Base-by-base conservation (phyloP, 64 coral and sea anemone genomes). In the Dendronephthya gigantea region DNA sequence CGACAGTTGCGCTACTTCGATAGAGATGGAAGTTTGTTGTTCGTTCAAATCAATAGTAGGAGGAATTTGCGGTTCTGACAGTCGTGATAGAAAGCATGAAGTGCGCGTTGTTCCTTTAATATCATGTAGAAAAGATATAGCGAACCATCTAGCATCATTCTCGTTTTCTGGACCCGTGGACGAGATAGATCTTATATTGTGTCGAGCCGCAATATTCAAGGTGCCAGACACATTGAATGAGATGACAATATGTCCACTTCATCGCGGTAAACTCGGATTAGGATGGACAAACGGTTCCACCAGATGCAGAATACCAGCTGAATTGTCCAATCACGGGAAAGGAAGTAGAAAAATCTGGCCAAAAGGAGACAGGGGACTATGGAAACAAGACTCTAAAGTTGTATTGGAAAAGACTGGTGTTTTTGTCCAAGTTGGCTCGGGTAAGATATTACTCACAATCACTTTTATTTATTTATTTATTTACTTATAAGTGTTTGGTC, bases 381-480 rank as follows among this genome's bases (percentile, higher is more conserved):
- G 88, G 22, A 89, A 70, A 89, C n/a, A 52, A 66, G 38, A 75
- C 49, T 88, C 87, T 22, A 41, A 83, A 83, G 81, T 62, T 22
- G 65, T 88, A 7, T 37, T 88, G 22, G 47, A 51, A 39, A 62
- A 88, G 50, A 83, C 87, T 88, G 87, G 87, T 40, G 76, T 88
- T 27, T 88, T 84, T 85, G 25, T 90, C 34, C 88, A 90, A 75
- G 88, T 41, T 84, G 82, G 88, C 33, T 72, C 88, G 39, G 88
- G 82, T 90, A 85, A 84, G 88, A 39, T 83, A 39, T 83, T 83
- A 16, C 19, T 37, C 30, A 28, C 30, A 28, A 28, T 74, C 30
- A 74, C 1, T 25, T 17, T 74, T 10, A 74, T 74, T 28, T 25
- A 28, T 74, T 74, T 12, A 52, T 12, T 52, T 16, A 52, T 22